Base-by-base conservation (phyloP, 1,140 invertebrate genomes). In the Eumeta japonica region DNA sequence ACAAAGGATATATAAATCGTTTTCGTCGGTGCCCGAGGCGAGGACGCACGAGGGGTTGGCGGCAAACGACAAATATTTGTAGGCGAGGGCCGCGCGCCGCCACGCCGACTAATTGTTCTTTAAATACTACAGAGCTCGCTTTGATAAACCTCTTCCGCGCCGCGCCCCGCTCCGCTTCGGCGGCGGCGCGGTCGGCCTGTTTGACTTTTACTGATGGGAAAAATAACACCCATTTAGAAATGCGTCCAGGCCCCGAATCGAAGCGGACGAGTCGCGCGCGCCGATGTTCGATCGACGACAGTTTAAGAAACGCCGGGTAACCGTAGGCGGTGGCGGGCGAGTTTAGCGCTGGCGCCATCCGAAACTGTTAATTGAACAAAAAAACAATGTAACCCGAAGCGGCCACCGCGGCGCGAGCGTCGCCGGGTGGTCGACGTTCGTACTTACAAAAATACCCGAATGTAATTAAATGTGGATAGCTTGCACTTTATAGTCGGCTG, bases 391-490 rank as follows among this genome's bases (percentile, higher is more conserved):
- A 35, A 28, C 31, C 16, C 13, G 30, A 45, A 48, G 49, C 50
- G 55, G 50, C 63, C 65, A 70, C 65, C 63, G 45, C 39, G 45
- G 45, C 35, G 54, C 37, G 39, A 7, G 20, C 58, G 48, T 52
- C 63, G 55, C 65, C 16, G 63, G 68, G 60, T 63, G 65, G 67
- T 63, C 42, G 44, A 39, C 44, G 40, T 38, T 55, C 56, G 55
- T 64, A 66, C 65, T 67, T 64, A 73, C 62, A 67, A 73, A 73
- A 73, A 70, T 73, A 73, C 68, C 68, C 55, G 59, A 66, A 66
- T 63, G 68, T 70, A 70, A 73, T 73, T 68, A 73, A 73, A 73
- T 67, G 62, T 62, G 64, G 60, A 67, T 72, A 72, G 64, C 67
- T 67, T 66, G 59, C 59, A 55, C 65, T 73, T 73, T 73, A 73